A percentile compares a stretch with the other conserved stretches of the same genome.
phyloP scores from a whole-genome alignment of 2,797 vertebrate genomes.

The Alfaro cultratus region DNA sequence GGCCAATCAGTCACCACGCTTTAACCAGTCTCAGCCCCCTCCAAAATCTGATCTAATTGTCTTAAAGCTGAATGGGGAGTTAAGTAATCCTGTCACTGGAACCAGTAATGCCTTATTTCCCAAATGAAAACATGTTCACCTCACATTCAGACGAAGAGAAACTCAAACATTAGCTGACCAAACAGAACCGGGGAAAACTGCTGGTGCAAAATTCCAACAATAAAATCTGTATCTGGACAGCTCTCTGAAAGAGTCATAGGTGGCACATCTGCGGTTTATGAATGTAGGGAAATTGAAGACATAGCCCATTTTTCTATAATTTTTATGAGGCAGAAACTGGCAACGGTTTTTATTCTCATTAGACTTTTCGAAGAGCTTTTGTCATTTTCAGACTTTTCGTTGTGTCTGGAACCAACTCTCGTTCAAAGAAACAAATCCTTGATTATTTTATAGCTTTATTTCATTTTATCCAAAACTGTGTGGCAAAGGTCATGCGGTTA shows the following conservation, averaged over 20 bases:
- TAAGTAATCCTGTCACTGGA: conserved; percentile 78
- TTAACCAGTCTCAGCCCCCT: conserved; percentile 48
- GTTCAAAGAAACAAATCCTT: not conserved
- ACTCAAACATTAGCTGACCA: conserved; percentile 8
- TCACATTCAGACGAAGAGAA: conserved; percentile 16
- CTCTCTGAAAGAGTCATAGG: not conserved
- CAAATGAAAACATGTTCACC: conserved; percentile 58
- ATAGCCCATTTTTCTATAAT: not conserved
- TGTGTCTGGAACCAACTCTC: not conserved
- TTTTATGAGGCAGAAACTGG: not conserved
- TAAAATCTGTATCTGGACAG: not conserved
- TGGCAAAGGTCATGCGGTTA: not conserved
- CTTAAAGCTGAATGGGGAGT: conserved; percentile 76
- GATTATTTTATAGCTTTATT: not conserved
- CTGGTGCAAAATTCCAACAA: not conserved
- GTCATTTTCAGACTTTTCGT: not conserved
- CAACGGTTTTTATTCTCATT: not conserved
- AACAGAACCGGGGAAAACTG: not conserved
- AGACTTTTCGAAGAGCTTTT: not conserved
- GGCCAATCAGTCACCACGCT: conserved; percentile 70
- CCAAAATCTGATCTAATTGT: conserved; percentile 79
- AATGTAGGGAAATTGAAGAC: not conserved
- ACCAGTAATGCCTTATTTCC: conserved; percentile 71
- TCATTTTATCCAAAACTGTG: not conserved
- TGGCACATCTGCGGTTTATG: not conserved